These are phyloP conservation scores for Tachycineta bicolor DNA, from an alignment of 2,113 vertebrate species.

Conservation along the genomic window DNA sequence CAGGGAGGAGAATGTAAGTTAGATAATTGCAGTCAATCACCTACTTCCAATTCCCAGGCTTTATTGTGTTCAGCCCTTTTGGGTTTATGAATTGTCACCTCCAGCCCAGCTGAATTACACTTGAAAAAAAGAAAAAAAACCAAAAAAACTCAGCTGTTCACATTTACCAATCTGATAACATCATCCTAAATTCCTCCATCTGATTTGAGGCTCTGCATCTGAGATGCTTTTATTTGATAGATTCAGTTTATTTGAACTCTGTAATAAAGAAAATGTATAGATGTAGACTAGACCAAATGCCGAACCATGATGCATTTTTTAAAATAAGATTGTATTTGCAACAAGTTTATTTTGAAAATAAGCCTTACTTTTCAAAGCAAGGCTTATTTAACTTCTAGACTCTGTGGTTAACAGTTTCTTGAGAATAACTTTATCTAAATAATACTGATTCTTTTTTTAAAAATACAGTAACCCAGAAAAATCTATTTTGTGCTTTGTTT, in stretches of 20 bases:
- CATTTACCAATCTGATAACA: not conserved
- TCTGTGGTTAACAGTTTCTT: not conserved
- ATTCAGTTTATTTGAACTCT: not conserved
- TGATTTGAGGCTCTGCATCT: not conserved
- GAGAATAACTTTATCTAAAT: not conserved
- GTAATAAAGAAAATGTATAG: fast-evolving
- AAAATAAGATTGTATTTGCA: not conserved
- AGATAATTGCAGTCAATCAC: not conserved
- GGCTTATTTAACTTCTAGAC: not conserved
- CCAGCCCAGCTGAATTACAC: not conserved
- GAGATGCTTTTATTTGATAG: not conserved
- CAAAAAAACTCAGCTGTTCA: not conserved
- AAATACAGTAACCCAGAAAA: not conserved
- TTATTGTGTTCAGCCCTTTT: not conserved
- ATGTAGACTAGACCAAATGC: not conserved
- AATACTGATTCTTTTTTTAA: not conserved
- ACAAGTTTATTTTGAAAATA: not conserved
- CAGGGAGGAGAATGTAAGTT: not conserved
- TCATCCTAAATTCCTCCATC: not conserved
- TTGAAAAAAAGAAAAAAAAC: not conserved
- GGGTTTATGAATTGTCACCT: slow-evolving; percentile 4
- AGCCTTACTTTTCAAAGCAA: not conserved
- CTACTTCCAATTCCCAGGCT: not conserved
- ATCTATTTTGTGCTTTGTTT: not conserved
- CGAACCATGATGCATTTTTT: not conserved